phyloP scores from a whole-genome alignment of 2,113 vertebrate genomes.

The Brachyhypopomus gauderio region DNA sequence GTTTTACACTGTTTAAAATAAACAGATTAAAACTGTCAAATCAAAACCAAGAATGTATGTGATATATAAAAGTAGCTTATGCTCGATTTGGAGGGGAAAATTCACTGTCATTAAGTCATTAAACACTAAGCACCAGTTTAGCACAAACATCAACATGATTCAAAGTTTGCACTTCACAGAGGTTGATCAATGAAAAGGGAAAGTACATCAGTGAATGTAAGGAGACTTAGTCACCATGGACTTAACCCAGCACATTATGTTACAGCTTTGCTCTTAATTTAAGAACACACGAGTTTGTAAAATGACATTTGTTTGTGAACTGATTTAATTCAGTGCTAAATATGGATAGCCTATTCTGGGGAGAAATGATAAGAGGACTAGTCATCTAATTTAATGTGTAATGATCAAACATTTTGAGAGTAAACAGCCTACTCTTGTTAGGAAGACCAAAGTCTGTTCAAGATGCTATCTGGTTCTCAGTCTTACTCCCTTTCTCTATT shows the following conservation, averaged over 20 bases:
- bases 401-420: conserved; percentile 11
- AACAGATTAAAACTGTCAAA: no score
- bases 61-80: no score
- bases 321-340: background rate
- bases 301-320: background rate
- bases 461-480: background rate
- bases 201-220: background rate
- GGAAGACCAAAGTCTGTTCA: conserved; percentile 9
- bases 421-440: background rate
- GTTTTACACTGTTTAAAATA: no score
- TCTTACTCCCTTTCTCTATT: conserved; percentile 1
- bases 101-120: no score
- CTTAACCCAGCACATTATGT: background rate
- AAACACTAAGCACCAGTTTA: no score
- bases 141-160: no score
- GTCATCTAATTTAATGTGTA: conserved; percentile 1
- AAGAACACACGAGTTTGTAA: background rate
- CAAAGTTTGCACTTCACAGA: no score
- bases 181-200: background rate
- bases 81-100: no score
- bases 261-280: background rate
- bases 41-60: no score
- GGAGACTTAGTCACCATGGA: background rate
- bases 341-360: background rate
- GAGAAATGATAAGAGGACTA: background rate